These are phyloP conservation scores for Incurvaria masculella DNA, from an alignment of 2,888 invertebrate genomes.

Conservation along the genomic window DNA sequence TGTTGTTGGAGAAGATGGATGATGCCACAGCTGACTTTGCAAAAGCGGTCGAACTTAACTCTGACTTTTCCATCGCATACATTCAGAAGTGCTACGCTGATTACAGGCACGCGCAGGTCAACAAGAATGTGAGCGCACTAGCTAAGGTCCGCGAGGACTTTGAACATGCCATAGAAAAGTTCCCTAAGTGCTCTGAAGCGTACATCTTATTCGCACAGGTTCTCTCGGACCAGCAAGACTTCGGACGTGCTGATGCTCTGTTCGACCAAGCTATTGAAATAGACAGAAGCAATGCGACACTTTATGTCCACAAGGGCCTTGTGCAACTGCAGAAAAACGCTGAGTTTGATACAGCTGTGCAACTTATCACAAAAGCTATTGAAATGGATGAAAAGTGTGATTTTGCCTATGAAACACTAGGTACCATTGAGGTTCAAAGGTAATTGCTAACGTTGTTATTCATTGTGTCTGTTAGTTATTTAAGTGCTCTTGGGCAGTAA, in stretches of 20 bases:
- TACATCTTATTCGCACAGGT: conserved; percentile 90
- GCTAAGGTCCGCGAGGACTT: conserved; percentile 69
- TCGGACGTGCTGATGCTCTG: conserved; percentile 75
- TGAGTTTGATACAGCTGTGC: conserved; percentile 74
- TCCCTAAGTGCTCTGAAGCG: conserved; percentile 83
- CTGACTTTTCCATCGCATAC: conserved; percentile 79
- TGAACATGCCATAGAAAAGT: conserved; percentile 70
- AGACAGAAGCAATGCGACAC: conserved; percentile 81
- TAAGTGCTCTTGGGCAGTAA: neutral
- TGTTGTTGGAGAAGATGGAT: conserved; percentile 76
- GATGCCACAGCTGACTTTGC: conserved; percentile 82
- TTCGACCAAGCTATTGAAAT: conserved; percentile 78
- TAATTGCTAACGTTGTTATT: conserved; percentile 26
- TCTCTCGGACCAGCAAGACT: conserved; percentile 80
- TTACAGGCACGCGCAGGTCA: conserved; percentile 67
- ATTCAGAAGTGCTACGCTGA: conserved; percentile 91
- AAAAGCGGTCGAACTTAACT: conserved; percentile 76
- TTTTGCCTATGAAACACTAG: conserved; percentile 93
- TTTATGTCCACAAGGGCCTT: conserved; percentile 84
- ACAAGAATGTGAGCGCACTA: conserved; percentile 59
- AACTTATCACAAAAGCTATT: conserved; percentile 77
- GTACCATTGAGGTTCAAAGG: conserved; percentile 93
- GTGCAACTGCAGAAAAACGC: conserved; percentile 83
- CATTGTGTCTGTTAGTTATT: neutral
- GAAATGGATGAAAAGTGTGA: conserved; percentile 89